phyloP scores from a whole-genome alignment of 2,113 vertebrate genomes.

The Oxygymnocypris stewartii region DNA sequence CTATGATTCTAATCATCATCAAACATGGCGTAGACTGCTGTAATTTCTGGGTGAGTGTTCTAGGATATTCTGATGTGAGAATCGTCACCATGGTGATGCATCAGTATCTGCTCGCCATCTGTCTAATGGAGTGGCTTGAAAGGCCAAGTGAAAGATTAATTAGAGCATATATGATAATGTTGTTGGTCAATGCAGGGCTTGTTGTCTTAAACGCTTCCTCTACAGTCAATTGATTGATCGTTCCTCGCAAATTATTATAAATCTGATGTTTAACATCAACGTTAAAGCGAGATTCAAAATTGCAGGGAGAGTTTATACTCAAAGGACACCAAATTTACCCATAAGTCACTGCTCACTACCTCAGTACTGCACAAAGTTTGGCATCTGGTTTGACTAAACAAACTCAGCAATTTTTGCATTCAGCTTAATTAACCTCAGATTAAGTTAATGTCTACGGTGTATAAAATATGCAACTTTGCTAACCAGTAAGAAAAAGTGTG shows the following conservation, averaged over 20 bases:
- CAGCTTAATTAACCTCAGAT: neutral
- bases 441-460: neutral
- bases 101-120: slow-evolving; percentile 39
- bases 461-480: neutral
- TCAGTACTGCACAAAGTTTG: neutral
- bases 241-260: neutral
- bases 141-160: slow-evolving; percentile 17
- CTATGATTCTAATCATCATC: slow-evolving; percentile 2
- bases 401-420: neutral
- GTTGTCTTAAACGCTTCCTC: neutral
- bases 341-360: neutral
- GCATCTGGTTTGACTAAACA: neutral
- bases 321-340: neutral
- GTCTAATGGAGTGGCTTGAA: slow-evolving; percentile 22
- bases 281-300: neutral
- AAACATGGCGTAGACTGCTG: neutral
- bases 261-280: neutral
- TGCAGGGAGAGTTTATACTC: neutral
- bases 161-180: neutral
- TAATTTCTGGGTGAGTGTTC: slow-evolving; percentile 14
- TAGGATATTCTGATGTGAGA: slow-evolving; percentile 27
- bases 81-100: slow-evolving; percentile 44
- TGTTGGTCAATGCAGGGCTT: neutral
- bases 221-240: neutral
- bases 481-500: neutral